Base-by-base conservation (phyloP, 2,797 vertebrate genomes). In the Phrynocephalus vlangalii region DNA sequence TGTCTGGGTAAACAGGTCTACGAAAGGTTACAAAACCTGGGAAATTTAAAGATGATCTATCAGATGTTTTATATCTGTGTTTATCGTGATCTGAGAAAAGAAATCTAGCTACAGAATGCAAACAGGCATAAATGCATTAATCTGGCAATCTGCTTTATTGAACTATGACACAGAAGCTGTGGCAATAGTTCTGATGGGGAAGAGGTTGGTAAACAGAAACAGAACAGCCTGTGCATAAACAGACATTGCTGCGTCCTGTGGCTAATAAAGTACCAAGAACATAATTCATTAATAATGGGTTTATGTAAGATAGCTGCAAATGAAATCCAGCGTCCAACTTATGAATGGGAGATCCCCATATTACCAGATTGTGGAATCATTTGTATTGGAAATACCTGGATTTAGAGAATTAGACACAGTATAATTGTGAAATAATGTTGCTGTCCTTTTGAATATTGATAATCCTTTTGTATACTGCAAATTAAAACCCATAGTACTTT, bases 241-340 rank as follows among this genome's bases (percentile, higher is more conserved):
- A 63, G 2, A 72, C 56, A n/a, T 44, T 52, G 24, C 33, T 22
- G 24, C 3, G 7, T 67, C 52, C n/a, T 63, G 52, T 52, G 16
- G 84, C 87, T 52, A 81, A 85, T 38, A 85, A 86, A 50, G 30
- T 81, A 30, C n/a, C 44, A 73, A 22, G 72, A 73, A 66, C 77
- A 48, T 4, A 63, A 44, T 33, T 20, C 10, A 24, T 73, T 33
- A 79, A 18, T 28, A 82, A 66, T 84, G 20, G 13, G 66, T 73
- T 66, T 66, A 38, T 33, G 24, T 38, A 13, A 28, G 50, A 11
- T 8, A 66, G 71, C 71, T 50, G 28, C 26, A 66, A 48, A 66
- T 81, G 3, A 38, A 30, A 11, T 18, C 28, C 13, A 5, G 13
- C 73, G 10, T n/a, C 33, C 30, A 73, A 48, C 15, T 18, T 63